Evolutionary conservation across 2,797 vertebrate species (phyloP).

Genomic region (Chloroceryle amazona): DNA sequence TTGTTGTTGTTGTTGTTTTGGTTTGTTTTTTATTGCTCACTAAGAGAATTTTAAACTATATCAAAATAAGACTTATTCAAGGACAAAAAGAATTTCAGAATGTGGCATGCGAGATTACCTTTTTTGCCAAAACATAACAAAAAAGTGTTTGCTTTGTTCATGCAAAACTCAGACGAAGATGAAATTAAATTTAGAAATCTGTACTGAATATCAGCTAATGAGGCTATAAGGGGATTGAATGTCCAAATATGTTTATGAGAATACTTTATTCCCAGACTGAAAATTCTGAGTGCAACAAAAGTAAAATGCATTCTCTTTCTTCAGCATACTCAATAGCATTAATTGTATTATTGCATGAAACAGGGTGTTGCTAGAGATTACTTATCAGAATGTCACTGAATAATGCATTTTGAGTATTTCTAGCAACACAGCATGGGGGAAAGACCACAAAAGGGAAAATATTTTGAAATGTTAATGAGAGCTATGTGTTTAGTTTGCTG

Average conservation of each 20-base stretch:
- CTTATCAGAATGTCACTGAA: background rate
- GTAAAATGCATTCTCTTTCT: background rate
- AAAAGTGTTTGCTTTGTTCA: background rate
- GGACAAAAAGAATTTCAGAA: background rate
- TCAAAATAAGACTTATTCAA: background rate
- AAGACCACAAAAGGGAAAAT: conserved; percentile 1
- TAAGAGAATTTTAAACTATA: background rate
- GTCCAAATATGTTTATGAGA: background rate
- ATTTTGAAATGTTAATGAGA: conserved; percentile 10
- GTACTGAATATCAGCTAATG: background rate
- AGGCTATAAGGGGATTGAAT: background rate
- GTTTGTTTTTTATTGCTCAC: background rate
- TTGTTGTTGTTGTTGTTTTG: no score
- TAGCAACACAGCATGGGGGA: background rate
- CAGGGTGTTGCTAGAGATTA: background rate
- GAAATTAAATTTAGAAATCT: background rate
- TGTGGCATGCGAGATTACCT: background rate
- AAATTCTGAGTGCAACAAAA: background rate
- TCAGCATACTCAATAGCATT: background rate
- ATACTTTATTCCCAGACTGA: background rate
- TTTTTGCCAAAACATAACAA: background rate
- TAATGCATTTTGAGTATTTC: background rate
- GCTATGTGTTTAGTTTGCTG: background rate
- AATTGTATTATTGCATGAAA: background rate
- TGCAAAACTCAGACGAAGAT: background rate